Percentiles rank a stretch among this genome's conserved stretches.
phyloP scores from a whole-genome alignment of 2,888 invertebrate genomes.

The Nemurella pictetii region DNA sequence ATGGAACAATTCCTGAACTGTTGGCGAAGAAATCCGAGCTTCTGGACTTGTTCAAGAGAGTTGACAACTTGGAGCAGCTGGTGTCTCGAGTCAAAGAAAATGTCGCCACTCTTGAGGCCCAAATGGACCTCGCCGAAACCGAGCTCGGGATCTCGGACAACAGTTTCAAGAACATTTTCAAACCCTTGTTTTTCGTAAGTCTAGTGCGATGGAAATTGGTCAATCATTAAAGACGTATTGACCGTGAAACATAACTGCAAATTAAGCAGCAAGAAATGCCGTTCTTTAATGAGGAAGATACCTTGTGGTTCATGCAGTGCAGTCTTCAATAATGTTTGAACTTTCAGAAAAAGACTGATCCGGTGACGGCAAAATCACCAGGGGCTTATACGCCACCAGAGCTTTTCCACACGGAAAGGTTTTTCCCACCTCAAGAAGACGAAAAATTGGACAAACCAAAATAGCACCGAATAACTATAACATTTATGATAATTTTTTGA shows the following conservation, averaged over 20 bases:
- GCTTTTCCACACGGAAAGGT: conserved; percentile 51
- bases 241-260: background rate
- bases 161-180: conserved; percentile 61
- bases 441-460: background rate
- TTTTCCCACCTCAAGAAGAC: conserved; percentile 45
- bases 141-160: conserved; percentile 63
- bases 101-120: conserved; percentile 57
- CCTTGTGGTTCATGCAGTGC: no score
- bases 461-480: no score
- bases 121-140: conserved; percentile 62
- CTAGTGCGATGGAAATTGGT: background rate
- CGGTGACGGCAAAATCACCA: conserved; percentile 46
- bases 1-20: conserved; percentile 57
- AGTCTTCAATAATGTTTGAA: background rate
- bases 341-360: conserved; percentile 40
- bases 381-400: conserved; percentile 49
- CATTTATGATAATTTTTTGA: no score
- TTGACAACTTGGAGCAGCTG: conserved; percentile 59
- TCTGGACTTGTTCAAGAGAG: conserved; percentile 57
- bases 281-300: no score
- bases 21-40: conserved; percentile 59
- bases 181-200: conserved; percentile 58
- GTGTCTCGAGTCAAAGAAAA: conserved; percentile 60
- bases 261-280: background rate
- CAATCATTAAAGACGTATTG: background rate